These are phyloP conservation scores for Pristionchus japonicus DNA, from an alignment of 2,888 invertebrate species.

Conservation along the genomic window DNA sequence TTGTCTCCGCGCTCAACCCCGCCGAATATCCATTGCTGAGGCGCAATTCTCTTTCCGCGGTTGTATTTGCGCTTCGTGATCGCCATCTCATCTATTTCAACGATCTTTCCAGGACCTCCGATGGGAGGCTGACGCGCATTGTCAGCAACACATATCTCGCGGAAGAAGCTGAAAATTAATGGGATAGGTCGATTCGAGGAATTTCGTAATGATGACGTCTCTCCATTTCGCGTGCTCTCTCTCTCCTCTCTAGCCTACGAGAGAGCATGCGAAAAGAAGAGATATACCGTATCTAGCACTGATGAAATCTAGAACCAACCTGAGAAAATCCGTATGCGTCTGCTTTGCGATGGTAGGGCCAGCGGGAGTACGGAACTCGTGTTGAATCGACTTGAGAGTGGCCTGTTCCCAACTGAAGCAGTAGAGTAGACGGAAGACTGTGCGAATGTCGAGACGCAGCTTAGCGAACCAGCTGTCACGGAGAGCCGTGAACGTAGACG, in stretches of 20 bases:
- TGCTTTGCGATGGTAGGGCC: not conserved
- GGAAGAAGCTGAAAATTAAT: not conserved
- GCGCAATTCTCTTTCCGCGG: not conserved
- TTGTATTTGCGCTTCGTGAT: constrained; percentile 14
- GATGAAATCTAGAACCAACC: not conserved
- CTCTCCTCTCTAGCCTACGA: too few relatives aligned
- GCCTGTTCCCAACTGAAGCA: not conserved
- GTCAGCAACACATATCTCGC: not conserved
- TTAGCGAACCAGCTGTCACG: not conserved
- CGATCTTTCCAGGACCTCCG: constrained; percentile 1
- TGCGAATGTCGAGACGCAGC: not conserved
- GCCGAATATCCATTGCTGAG: not conserved
- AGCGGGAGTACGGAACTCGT: not conserved
- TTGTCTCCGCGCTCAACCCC: not conserved
- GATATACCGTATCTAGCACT: not conserved
- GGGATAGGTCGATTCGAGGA: not conserved
- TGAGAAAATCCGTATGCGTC: not conserved
- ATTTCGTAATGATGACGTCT: not conserved
- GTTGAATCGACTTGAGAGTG: not conserved
- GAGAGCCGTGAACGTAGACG: not conserved
- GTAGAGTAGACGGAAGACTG: not conserved
- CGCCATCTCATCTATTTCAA: not conserved
- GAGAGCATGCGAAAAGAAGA: not conserved
- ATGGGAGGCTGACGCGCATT: not conserved
- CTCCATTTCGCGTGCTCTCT: not conserved